A percentile compares a stretch with the other conserved stretches of the same genome.
Conservation (phyloP, 1,140 invertebrate species). For the Pseudomyrmex sp. region DNA sequence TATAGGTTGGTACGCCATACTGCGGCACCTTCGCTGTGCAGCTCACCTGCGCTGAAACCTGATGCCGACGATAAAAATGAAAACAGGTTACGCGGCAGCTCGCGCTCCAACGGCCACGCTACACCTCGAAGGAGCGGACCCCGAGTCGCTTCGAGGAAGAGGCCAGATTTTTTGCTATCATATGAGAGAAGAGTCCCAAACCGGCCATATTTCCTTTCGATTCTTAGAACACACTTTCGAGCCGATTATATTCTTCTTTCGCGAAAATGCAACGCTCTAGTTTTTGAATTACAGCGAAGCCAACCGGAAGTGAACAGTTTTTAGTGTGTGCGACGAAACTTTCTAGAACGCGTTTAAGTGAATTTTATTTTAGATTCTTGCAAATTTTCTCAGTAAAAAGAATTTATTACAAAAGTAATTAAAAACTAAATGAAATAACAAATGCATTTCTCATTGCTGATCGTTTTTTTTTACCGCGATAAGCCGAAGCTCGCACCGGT, state of each 20-base stretch:
- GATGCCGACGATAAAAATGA: constrained; percentile 84
- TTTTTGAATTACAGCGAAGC: background rate
- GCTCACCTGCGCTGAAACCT: constrained; percentile 83
- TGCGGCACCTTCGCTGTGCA: constrained; percentile 71
- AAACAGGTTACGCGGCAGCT: constrained; percentile 83
- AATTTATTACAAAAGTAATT: background rate
- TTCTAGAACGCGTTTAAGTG: background rate
- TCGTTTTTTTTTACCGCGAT: background rate
- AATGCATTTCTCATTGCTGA: background rate
- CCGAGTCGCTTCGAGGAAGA: constrained; percentile 62
- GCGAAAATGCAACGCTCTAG: background rate
- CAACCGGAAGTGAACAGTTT: background rate
- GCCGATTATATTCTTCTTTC: background rate
- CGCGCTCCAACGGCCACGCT: constrained; percentile 61
- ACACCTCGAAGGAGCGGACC: constrained; percentile 59
- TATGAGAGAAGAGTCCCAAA: background rate
- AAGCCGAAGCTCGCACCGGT: constrained; percentile 8
- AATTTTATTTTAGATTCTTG: background rate
- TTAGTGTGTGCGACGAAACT: background rate
- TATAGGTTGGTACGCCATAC: constrained; percentile 68
- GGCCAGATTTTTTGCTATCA: constrained; percentile 52
- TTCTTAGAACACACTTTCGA: background rate
- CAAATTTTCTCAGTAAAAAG: background rate
- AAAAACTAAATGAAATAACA: background rate
- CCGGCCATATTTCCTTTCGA: background rate